Conservation (phyloP, 2,888 invertebrate genomes). For the Drosophila picticornis region DNA sequence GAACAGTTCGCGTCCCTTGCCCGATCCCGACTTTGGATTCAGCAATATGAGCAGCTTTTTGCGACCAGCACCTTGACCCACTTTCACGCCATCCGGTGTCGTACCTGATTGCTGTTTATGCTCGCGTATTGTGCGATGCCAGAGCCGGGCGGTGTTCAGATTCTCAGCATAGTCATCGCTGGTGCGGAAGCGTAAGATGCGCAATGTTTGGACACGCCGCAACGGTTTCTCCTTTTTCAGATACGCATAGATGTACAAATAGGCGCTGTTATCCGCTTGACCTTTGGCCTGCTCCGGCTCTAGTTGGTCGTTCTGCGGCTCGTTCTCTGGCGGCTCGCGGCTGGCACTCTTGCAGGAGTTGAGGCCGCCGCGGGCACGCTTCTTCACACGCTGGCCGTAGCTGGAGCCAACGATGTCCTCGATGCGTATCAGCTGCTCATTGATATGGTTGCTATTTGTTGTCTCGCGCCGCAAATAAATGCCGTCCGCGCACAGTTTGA, state of each 20-base stretch:
- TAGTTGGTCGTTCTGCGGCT: slow-evolving; percentile 22
- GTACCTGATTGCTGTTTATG: slow-evolving; percentile 83
- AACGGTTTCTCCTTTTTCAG: slow-evolving; percentile 89
- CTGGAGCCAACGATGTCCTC: slow-evolving; percentile 93
- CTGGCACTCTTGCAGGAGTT: slow-evolving; percentile 89
- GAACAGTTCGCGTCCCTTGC: slow-evolving; percentile 94
- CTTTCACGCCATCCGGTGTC: not conserved
- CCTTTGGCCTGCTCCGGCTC: slow-evolving; percentile 71
- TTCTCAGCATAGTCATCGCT: slow-evolving; percentile 94
- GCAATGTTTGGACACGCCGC: slow-evolving; percentile 91
- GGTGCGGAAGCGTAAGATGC: slow-evolving; percentile 92
- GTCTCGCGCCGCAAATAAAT: slow-evolving; percentile 90
- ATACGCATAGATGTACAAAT: slow-evolving; percentile 94
- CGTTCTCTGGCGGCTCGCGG: slow-evolving; percentile 17
- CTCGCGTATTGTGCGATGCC: slow-evolving; percentile 91
- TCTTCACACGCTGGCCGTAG: slow-evolving; percentile 85
- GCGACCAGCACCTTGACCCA: not conserved
- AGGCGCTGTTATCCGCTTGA: slow-evolving; percentile 91
- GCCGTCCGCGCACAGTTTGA: slow-evolving; percentile 90
- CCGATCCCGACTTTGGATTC: slow-evolving; percentile 97
- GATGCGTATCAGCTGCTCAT: slow-evolving; percentile 91
- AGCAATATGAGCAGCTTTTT: slow-evolving; percentile 90
- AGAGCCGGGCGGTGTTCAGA: slow-evolving; percentile 92
- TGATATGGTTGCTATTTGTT: slow-evolving; percentile 87
- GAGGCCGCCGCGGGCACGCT: slow-evolving; percentile 85